phyloP scores from a whole-genome alignment of 2,888 invertebrate species.

The Amiota minor region DNA sequence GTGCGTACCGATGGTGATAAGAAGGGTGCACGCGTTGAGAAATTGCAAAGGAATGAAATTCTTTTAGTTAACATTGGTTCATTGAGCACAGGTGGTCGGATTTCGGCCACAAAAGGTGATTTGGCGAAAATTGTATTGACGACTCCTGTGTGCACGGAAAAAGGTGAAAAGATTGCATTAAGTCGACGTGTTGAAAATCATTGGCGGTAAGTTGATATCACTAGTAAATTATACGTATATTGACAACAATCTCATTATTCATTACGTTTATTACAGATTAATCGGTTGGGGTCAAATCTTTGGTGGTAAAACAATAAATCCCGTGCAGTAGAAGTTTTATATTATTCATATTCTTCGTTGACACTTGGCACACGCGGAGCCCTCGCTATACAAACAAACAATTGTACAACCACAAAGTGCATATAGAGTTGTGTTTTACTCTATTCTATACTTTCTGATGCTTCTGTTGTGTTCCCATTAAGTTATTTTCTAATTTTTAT shows the following conservation, averaged over 20 bases:
- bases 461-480: slow-evolving; percentile 22
- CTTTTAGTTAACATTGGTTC: slow-evolving; percentile 99
- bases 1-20: slow-evolving; percentile 99
- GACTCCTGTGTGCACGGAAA: slow-evolving; percentile 98
- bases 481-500: slow-evolving; percentile 8
- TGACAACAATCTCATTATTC: slow-evolving; percentile 9
- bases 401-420: background rate
- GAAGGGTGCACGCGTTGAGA: slow-evolving; percentile 98
- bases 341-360: background rate
- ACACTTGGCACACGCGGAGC: background rate
- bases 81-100: slow-evolving; percentile 96
- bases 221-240: background rate
- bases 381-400: background rate
- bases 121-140: slow-evolving; percentile 97
- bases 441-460: background rate
- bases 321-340: slow-evolving; percentile 70
- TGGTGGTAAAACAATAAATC: slow-evolving; percentile 96
- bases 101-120: slow-evolving; percentile 95
- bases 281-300: slow-evolving; percentile 99
- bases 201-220: slow-evolving; percentile 86
- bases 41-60: slow-evolving; percentile 91
- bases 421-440: background rate
- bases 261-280: slow-evolving; percentile 78
- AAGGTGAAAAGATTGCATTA: slow-evolving; percentile 99
- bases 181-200: slow-evolving; percentile 99